Evolutionary conservation across 2,888 invertebrate species (phyloP), one percentile per base, ranked within the genome.

Genomic region (Argynnis bischoffii): DNA sequence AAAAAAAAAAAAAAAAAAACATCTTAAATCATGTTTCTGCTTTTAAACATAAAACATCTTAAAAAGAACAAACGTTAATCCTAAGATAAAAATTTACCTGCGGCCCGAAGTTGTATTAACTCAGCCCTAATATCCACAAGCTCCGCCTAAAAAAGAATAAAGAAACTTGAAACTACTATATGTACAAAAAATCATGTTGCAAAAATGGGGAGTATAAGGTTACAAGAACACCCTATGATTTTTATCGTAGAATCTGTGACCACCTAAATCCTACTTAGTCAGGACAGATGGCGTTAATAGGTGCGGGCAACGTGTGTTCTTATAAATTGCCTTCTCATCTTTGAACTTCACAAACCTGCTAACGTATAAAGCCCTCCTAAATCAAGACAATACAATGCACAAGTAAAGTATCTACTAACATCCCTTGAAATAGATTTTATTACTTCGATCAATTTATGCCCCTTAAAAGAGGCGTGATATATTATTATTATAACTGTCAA

Each of bases 121-220:
- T 97, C 96, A 64, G 95, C 94, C 77, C 96, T 94, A 92, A 96
- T 94, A 79, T 95, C 95, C 64, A 95, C 94, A 74, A 97, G 89
- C 87, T 97, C 97, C 67, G 97, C 96, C 97, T 97, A 92, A 82
- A 89, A 78, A 83, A 77, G 77, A 65, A 50, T 63, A 67, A 73
- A 67, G 69, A 64, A 73, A 75, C 61, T 56, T 71, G 75, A 76
- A 60, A 75, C 72, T 68, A 55, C 57, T 66, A 55, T 55, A 55
- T 57, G 54, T 48, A 61, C 61, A 75, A 67, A 65, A 68, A 66
- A 69, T 61, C 55, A 72, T 59, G 63, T 66, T 67, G 57, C 50
- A 64, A 55, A 64, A 67, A 59, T 46, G 15, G 64, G 79, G 77
- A 78, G 84, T 82, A 82, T 85, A 83, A 80, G 78, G 81, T 85